Percentiles rank a stretch among this genome's conserved stretches.
These are phyloP conservation scores for Geopemphigus sp. DNA, from an alignment of 1,140 invertebrate genomes.

Conservation along the genomic window DNA sequence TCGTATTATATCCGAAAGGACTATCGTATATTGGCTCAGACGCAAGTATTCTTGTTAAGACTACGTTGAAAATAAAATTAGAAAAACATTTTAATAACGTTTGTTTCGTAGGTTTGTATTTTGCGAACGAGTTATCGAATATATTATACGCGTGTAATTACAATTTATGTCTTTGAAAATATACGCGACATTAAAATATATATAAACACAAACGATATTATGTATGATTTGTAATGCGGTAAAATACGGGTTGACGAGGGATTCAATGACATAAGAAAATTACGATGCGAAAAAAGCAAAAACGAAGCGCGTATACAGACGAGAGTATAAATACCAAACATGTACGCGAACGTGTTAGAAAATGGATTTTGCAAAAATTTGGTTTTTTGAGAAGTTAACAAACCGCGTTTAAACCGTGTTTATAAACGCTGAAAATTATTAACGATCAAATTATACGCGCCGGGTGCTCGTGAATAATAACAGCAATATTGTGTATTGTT, in stretches of 20 bases:
- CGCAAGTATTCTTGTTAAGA: neutral
- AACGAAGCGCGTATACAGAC: too few relatives aligned
- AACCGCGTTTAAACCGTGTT: slow-evolving; percentile 44
- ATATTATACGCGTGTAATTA: neutral
- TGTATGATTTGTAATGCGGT: neutral
- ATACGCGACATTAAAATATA: neutral
- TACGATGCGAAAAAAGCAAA: neutral
- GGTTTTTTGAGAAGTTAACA: slow-evolving; percentile 21
- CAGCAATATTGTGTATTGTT: too few relatives aligned
- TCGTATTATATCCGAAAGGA: neutral
- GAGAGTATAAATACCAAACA: too few relatives aligned
- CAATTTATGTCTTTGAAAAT: neutral
- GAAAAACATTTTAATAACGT: neutral
- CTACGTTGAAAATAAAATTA: neutral
- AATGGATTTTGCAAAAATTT: neutral
- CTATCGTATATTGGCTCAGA: neutral
- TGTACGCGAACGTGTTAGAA: neutral
- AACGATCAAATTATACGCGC: neutral
- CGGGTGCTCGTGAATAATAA: neutral
- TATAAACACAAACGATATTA: neutral
- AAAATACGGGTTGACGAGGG: neutral
- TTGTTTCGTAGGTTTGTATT: neutral
- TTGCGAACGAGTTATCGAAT: neutral
- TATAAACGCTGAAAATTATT: slow-evolving; percentile 38
- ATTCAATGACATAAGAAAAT: neutral